Percentiles rank a stretch among this genome's conserved stretches.
phyloP scores from a whole-genome alignment of 2,888 invertebrate species.

The Ditylenchus weischeri region DNA sequence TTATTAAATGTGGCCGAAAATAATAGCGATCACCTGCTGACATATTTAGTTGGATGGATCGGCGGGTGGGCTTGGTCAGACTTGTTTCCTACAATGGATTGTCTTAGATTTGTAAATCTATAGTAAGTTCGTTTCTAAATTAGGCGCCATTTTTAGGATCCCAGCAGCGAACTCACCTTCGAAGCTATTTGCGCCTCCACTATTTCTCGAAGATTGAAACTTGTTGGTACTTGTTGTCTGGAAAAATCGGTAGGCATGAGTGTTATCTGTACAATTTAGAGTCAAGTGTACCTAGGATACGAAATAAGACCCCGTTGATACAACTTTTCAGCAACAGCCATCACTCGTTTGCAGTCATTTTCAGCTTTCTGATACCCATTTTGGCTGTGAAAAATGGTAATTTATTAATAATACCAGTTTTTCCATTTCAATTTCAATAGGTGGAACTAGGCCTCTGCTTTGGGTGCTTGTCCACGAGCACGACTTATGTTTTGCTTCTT shows the following conservation, averaged over 20 bases:
- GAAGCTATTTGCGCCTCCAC: constrained; percentile 72
- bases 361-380: constrained; percentile 78
- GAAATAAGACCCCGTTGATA: constrained; percentile 93
- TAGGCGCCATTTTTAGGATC: constrained; percentile 59
- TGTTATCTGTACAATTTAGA: too few relatives aligned
- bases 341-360: constrained; percentile 90
- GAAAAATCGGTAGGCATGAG: background rate
- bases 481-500: constrained; percentile 49
- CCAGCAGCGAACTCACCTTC: constrained; percentile 65
- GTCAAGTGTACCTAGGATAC: constrained; percentile 74
- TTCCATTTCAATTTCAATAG: constrained; percentile 97
- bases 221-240: constrained; percentile 82
- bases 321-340: constrained; percentile 89
- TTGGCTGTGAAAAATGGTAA: too few relatives aligned
- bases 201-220: constrained; percentile 74
- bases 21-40: background rate
- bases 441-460: constrained; percentile 93
- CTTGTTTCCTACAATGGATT: constrained; percentile 67
- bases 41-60: constrained; percentile 88
- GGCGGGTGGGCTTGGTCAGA: constrained; percentile 98
- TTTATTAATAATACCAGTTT: constrained; percentile 66
- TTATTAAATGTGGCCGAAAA: too few relatives aligned
- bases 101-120: too few relatives aligned
- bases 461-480: constrained; percentile 71
- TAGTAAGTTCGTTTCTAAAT: constrained; percentile 71